Base-by-base conservation (phyloP, 2,888 invertebrate genomes). In the Pecten maximus region DNA sequence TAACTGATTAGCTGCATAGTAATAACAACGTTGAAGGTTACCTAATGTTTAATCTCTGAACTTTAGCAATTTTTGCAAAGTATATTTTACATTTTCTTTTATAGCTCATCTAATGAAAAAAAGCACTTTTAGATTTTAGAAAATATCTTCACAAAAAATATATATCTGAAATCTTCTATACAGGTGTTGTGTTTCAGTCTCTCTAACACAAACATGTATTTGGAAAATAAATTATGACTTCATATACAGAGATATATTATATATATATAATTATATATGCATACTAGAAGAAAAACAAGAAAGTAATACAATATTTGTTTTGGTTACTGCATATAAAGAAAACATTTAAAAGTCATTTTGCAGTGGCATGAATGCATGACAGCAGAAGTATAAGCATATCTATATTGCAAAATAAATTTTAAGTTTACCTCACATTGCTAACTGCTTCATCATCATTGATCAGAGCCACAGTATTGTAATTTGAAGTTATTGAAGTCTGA, bases 101-200 rank as follows among this genome's bases (percentile, higher is more conserved):
- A 60, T 6, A 60, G 19, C 23, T 60, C 23, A 60, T 60, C 60
- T n/a, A 60, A n/a, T 60, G 2, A 60, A 60, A 60, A 23, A n/a
- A n/a, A 60, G 60, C 60, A 60, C 74, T 74, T 35, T 74, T 74
- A 74, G 35, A 60, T 74, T 35, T 74, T 28, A 74, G 44, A 44
- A 74, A 0, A 8, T 28, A 28, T 74, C 35, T 74, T 74, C 74
- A 74, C 28, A 74, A 74, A n/a, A 50, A 28, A 74, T 35, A n/a
- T 35, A 12, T 74, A 15, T 74, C 74, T 28, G 74, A 35, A 74
- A 74, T 74, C 74, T 74, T 74, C 74, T 74, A 44, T 44, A 4
- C 0, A 74, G 35, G 74, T 74, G 74, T 74, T 74, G 60, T 74
- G 35, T 74, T 28, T 74, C 74, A 74, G 15, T 28, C 74, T 28